Evolutionary conservation across 2,113 vertebrate species (phyloP), one percentile per base, ranked within the genome.

Genomic region (Monarcha castaneiventris): DNA sequence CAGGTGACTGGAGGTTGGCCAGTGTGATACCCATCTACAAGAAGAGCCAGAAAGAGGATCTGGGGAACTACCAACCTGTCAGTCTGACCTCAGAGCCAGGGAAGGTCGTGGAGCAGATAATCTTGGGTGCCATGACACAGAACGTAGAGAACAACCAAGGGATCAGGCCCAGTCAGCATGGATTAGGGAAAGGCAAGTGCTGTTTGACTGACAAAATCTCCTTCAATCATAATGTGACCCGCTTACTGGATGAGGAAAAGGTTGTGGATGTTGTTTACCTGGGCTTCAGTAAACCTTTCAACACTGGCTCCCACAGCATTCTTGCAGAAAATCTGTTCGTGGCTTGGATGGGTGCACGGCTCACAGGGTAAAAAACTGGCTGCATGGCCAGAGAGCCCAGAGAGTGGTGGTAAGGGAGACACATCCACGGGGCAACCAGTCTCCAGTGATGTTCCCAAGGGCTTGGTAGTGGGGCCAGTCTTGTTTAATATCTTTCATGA

Each of bases 291-390:
- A 51, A 51, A 58, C 18, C 5, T 56, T 43, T 51, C 13, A 56
- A 32, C 23, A 33, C 35, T 73, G 14, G 21, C 10, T 73, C 8
- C 43, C 51, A 49, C 27, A 64, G 21, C 26, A 88, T 26, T 64
- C 21, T 88, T 41, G 26, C 15, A n/a, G 51, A 73, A 39, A 64
- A 80, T 56, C 26, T 56, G 8, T 11, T 29, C 10, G 16, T n/a
- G 15, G 35, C 30, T 73, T 73, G 32, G 32, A 27, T 0, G 0
- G 25, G 26, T 9, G 11, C 26, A 73, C 18, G 64, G 11, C 10
- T 55, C 23, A 18, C 10, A 49, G 26, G 5, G 32, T 35, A 27
- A 49, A 72, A 72, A 49, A 10, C 4, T 32, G 58, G 17, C 51
- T 51, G 39, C 32, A 43, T 19, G 21, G 17, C 21, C 27, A 64